Evolutionary conservation across 2,113 vertebrate species (phyloP).

Genomic region (Dermatemys mawii): DNA sequence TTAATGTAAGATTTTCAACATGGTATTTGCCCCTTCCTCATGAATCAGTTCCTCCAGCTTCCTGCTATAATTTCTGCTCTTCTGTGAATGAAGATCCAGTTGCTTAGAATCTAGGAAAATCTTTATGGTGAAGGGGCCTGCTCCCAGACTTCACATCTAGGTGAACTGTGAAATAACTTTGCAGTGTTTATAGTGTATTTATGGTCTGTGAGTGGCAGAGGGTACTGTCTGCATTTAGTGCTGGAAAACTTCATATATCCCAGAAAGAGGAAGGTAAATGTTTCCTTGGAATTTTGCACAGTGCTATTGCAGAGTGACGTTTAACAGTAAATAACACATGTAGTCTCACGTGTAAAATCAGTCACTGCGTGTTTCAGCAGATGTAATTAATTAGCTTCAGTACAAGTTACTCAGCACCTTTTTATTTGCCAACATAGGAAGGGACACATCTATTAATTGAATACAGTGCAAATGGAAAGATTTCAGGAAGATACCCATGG

Average conservation of each 20-base stretch:
- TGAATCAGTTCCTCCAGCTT: not conserved
- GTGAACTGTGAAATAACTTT: not conserved
- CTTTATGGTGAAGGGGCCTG: not conserved
- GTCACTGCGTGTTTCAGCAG: not conserved
- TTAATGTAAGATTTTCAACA: not conserved
- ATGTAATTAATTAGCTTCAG: not conserved
- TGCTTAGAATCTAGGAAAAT: not conserved
- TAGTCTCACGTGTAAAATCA: not conserved
- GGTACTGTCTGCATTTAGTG: not conserved
- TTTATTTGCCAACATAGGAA: not conserved
- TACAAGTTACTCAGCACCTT: not conserved
- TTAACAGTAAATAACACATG: not conserved
- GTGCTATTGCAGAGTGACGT: not conserved
- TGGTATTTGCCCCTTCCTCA: not conserved
- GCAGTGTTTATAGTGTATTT: not conserved
- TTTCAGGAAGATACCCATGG: not conserved
- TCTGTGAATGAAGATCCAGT: not conserved
- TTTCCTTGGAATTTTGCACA: not conserved
- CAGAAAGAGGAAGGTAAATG: not conserved
- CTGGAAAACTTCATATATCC: not conserved
- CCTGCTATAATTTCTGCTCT: not conserved
- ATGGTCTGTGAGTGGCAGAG: slow-evolving; percentile 56
- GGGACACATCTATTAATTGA: not conserved
- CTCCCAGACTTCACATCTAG: accelerated
- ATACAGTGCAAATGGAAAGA: not conserved